Evolutionary conservation across 2,797 vertebrate species (phyloP).

Genomic region (Allobates femoralis): DNA sequence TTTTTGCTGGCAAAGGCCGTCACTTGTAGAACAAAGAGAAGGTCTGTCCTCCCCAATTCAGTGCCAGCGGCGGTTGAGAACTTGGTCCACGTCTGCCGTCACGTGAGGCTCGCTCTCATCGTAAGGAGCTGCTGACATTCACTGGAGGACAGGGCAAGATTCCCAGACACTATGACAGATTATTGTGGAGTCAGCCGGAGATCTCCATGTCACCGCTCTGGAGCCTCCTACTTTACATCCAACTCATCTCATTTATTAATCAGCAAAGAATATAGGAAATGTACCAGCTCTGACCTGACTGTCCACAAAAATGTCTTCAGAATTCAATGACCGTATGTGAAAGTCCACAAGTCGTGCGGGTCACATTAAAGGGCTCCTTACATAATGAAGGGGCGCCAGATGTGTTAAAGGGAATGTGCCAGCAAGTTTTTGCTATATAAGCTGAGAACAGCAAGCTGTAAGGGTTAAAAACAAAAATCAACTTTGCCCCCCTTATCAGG

Average conservation of each 20-base stretch:
- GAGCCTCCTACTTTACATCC: neutral
- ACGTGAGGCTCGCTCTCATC: constrained; percentile 35
- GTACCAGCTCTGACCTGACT: neutral
- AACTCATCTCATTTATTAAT: neutral
- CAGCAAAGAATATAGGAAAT: neutral
- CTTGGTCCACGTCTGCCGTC: constrained; percentile 34
- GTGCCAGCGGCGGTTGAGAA: constrained; percentile 44
- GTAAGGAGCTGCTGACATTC: constrained; percentile 32
- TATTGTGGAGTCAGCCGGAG: constrained; percentile 29
- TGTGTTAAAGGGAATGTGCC: too few relatives aligned
- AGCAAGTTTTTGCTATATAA: too few relatives aligned
- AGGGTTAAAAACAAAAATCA: too few relatives aligned
- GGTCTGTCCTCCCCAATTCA: constrained; percentile 28
- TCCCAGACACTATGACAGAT: constrained; percentile 28
- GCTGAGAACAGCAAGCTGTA: too few relatives aligned
- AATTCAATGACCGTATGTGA: too few relatives aligned
- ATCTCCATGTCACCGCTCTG: neutral
- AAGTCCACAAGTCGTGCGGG: neutral
- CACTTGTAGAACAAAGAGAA: constrained; percentile 45
- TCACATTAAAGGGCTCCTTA: neutral
- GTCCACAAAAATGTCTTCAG: neutral
- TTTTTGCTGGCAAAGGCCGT: constrained; percentile 49
- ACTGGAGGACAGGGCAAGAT: constrained; percentile 7
- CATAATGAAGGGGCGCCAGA: neutral
- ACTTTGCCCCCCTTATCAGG: too few relatives aligned